Conservation (phyloP, 2,113 vertebrate genomes). For the Hemichromis elongatus region DNA sequence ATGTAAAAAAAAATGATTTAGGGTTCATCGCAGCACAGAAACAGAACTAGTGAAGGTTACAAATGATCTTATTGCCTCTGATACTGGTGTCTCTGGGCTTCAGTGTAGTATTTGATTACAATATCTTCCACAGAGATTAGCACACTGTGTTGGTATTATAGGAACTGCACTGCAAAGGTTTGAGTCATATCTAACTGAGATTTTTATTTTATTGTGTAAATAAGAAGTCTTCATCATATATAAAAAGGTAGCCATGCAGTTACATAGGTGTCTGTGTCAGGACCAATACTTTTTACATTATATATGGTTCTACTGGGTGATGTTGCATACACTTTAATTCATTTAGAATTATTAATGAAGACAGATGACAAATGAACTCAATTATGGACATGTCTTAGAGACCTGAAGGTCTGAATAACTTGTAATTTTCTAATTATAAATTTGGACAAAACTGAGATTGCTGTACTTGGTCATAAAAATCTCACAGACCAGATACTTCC, state of each 20-base stretch:
- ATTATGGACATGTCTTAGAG: background rate
- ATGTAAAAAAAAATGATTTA: background rate
- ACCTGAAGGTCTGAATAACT: background rate
- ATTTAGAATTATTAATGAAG: background rate
- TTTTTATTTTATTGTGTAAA: too few relatives aligned
- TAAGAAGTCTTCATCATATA: too few relatives aligned
- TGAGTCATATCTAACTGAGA: too few relatives aligned
- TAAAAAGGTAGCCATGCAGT: background rate
- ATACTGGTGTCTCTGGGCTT: too few relatives aligned
- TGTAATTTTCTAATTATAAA: background rate
- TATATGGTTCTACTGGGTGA: background rate
- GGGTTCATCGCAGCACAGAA: background rate
- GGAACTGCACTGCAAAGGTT: too few relatives aligned
- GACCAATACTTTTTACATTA: background rate
- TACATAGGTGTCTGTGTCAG: background rate
- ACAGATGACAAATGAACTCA: background rate
- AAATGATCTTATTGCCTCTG: background rate
- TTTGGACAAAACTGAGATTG: background rate
- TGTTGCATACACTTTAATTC: background rate
- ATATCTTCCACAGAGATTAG: too few relatives aligned
- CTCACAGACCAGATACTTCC: background rate
- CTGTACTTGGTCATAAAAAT: accelerated
- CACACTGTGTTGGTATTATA: too few relatives aligned
- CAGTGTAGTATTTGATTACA: too few relatives aligned
- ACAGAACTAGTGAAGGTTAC: background rate